Percentiles rank a stretch among this genome's conserved stretches.
These are phyloP conservation scores for Odontomyia ornata DNA, from an alignment of 2,888 invertebrate genomes.

Conservation along the genomic window DNA sequence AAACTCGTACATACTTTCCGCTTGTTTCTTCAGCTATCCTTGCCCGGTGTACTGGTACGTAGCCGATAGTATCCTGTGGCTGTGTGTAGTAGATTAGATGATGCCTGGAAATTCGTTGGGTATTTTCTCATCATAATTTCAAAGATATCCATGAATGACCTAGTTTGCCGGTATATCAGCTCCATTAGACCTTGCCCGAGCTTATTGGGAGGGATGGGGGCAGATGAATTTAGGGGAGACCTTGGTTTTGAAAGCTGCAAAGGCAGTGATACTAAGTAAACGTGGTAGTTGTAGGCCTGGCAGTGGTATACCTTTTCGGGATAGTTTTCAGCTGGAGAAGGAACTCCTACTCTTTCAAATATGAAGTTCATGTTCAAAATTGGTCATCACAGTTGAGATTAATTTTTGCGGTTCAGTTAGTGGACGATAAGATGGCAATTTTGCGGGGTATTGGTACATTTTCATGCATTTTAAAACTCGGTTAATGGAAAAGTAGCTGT, in stretches of 20 bases:
- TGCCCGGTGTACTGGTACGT: background rate
- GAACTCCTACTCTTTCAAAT: background rate
- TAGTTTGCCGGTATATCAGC: constrained; percentile 40
- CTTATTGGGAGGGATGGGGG: background rate
- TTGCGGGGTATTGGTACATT: background rate
- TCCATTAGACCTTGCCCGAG: constrained; percentile 17
- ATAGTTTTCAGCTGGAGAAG: background rate
- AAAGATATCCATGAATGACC: constrained; percentile 40
- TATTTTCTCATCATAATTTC: constrained; percentile 34
- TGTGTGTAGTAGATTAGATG: constrained; percentile 24
- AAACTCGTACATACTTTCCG: background rate
- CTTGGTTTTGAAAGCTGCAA: too few relatives aligned
- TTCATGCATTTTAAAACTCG: background rate
- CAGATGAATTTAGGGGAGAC: too few relatives aligned
- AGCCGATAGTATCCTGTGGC: too few relatives aligned
- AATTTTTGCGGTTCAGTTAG: constrained; percentile 21
- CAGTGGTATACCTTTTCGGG: background rate
- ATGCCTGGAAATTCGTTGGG: constrained; percentile 24
- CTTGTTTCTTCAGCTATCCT: constrained; percentile 1
- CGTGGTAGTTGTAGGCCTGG: too few relatives aligned
- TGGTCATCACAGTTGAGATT: constrained; percentile 33
- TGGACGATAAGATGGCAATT: background rate
- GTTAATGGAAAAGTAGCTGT: background rate
- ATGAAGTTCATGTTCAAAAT: constrained; percentile 31
- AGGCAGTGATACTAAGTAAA: too few relatives aligned